A percentile compares a stretch with the other conserved stretches of the same genome.
phyloP scores from a whole-genome alignment of 2,113 vertebrate genomes.

The Azemiops feae region DNA sequence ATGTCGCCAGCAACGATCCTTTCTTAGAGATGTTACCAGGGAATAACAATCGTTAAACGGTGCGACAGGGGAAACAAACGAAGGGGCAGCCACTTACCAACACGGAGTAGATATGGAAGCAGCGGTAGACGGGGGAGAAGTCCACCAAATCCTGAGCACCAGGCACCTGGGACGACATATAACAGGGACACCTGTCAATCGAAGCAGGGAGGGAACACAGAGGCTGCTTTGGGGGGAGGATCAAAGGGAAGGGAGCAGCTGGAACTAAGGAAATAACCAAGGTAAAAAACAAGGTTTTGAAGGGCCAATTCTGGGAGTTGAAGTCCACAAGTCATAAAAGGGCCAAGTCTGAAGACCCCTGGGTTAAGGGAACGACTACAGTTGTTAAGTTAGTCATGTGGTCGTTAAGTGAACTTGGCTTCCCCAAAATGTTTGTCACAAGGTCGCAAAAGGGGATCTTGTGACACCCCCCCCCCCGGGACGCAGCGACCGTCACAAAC shows the following conservation, averaged over 20 bases:
- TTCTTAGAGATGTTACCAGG: background rate
- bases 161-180: constrained; percentile 73
- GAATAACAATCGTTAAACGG: background rate
- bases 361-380: no score
- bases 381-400: no score
- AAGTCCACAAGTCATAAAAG: no score
- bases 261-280: no score
- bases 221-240: background rate
- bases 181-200: background rate
- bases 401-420: no score
- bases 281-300: background rate
- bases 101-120: constrained; percentile 94
- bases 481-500: no score
- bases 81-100: constrained; percentile 73
- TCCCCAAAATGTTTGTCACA: no score
- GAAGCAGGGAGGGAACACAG: background rate
- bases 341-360: no score
- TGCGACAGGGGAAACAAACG: background rate
- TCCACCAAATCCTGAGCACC: constrained; percentile 96
- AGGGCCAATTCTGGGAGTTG: no score
- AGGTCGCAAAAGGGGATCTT: no score
- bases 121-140: constrained; percentile 95
- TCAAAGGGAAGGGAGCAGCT: background rate
- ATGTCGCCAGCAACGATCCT: no score
- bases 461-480: no score